Evolutionary conservation across 2,113 vertebrate species (phyloP).

Genomic region (Xyrauchen texanus): DNA sequence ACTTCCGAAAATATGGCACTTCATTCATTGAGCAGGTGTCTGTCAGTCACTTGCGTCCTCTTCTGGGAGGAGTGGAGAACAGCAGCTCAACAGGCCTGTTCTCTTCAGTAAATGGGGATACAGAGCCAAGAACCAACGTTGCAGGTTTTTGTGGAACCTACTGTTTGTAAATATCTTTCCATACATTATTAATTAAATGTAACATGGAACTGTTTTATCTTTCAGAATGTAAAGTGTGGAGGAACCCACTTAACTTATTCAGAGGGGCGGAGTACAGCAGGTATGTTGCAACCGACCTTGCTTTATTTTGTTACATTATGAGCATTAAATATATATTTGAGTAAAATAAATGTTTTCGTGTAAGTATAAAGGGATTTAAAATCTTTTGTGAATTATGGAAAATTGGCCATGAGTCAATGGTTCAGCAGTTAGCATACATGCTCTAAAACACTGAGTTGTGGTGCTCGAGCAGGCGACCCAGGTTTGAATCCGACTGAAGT

Average conservation of each 20-base stretch:
- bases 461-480: too few species aligned
- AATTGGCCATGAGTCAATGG: too few species aligned
- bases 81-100: constrained; percentile 81
- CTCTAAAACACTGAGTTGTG: too few species aligned
- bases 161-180: not conserved
- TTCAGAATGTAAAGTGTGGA: constrained; percentile 97
- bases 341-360: too few species aligned
- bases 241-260: constrained; percentile 97
- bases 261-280: constrained; percentile 98
- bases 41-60: constrained; percentile 90
- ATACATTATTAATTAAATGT: not conserved
- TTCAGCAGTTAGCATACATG: too few species aligned
- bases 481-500: too few species aligned
- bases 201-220: constrained; percentile 26
- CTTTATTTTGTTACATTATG: too few species aligned
- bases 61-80: constrained; percentile 88
- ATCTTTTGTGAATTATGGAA: too few species aligned
- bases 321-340: too few species aligned
- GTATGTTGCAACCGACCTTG: constrained; percentile 65
- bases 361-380: too few species aligned
- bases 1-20: constrained; percentile 94
- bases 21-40: constrained; percentile 99
- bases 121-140: constrained; percentile 84
- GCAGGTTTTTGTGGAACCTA: constrained; percentile 78
- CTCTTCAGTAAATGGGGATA: constrained; percentile 79